Conservation (phyloP, 2,888 invertebrate genomes). For the Hypena proboscidalis region DNA sequence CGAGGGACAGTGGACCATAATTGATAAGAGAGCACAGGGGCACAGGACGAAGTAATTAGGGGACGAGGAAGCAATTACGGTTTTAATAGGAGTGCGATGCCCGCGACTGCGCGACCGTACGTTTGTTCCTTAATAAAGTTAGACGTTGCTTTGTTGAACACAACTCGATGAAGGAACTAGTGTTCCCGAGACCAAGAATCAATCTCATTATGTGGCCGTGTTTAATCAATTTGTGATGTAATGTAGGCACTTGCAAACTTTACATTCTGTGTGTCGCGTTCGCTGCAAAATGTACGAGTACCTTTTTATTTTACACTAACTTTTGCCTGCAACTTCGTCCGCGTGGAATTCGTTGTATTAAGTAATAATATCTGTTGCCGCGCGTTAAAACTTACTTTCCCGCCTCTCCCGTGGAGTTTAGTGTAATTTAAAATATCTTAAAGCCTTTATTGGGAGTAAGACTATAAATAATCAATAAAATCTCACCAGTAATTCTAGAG, state of each 20-base stretch:
- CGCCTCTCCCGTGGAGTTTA: too few relatives aligned
- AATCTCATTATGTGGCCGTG: conserved; percentile 7
- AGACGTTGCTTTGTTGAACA: conserved; percentile 32
- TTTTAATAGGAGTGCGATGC: conserved; percentile 61
- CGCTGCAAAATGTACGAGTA: too few relatives aligned
- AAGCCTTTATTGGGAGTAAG: too few relatives aligned
- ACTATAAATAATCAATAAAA: too few relatives aligned
- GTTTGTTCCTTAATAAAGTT: conserved; percentile 45
- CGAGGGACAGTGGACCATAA: conserved; percentile 49
- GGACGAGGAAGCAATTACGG: conserved; percentile 64
- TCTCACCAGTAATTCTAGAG: too few relatives aligned
- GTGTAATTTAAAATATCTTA: too few relatives aligned
- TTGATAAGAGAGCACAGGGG: conserved; percentile 60
- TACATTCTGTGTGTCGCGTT: too few relatives aligned
- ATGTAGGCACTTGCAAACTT: background rate
- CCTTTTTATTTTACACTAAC: too few relatives aligned
- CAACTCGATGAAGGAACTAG: conserved; percentile 17
- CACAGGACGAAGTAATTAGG: conserved; percentile 67
- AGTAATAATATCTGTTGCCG: too few relatives aligned
- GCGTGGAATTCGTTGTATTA: too few relatives aligned
- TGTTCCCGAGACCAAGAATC: conserved; percentile 4
- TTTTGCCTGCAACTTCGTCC: too few relatives aligned
- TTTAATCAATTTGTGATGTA: background rate
- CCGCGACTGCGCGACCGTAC: conserved; percentile 43
- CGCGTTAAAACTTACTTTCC: too few relatives aligned